Evolutionary conservation across 2,113 vertebrate genomes (phyloP), one percentile per base, ranked within the genome.

Genomic region (Perca fluviatilis): DNA sequence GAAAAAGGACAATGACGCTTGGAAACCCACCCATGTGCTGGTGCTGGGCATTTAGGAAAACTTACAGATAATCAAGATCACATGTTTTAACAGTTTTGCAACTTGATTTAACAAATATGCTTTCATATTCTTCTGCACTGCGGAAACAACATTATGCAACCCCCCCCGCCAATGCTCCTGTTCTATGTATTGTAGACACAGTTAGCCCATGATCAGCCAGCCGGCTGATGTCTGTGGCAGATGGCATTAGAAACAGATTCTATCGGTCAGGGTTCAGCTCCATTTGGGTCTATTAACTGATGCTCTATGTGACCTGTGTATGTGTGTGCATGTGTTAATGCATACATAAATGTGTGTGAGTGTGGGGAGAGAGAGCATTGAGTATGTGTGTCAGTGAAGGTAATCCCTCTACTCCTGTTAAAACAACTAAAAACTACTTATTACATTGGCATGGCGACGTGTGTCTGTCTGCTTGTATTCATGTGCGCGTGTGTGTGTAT

Each of bases 211-310:
- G 68, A 74, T 36, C 47, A 27, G 67, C 70, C 69, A 50, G 71
- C 36, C 12, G 65, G 30, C 78, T 75, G 80, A 86, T 84, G 83
- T 76, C 76, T 82, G 82, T 19, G 30, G 74, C 92, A 91, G 91
- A 91, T 90, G 87, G 90, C 83, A 81, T 86, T 76, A 74, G 77
- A 83, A 91, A 86, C 87, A 92, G 80, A 93, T 89, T 84, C 67
- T 74, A 65, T 86, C 85, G 87, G 87, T 85, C 82, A 79, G 65
- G 60, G 78, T 78, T 87, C 71, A 87, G 54, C 84, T 84, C 85
- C 81, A 74, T 91, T 89, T 92, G 75, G 62, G 78, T 88, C 72
- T 91, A 88, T 90, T 91, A 88, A 80, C 84, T 57, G 73, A 72
- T 79, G 87, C 61, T 57, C 75, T 57, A 2, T 65, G 69, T 80